Evolutionary conservation across 2,797 vertebrate genomes (phyloP).

Genomic region (Crax fasciolata): DNA sequence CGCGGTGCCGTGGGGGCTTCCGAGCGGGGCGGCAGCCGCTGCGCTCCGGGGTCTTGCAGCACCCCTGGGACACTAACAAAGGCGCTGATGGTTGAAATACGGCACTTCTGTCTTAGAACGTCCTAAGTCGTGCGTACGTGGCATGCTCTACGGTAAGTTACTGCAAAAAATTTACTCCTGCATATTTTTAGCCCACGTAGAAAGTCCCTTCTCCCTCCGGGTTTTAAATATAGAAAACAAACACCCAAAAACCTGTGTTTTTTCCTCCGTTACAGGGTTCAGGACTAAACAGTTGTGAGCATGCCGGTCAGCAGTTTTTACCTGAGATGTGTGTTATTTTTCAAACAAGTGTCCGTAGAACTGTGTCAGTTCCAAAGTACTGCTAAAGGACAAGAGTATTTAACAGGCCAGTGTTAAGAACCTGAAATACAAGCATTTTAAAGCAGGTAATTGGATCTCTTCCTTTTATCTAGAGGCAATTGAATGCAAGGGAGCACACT

Average conservation of each 20-base stretch:
- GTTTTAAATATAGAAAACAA: background rate
- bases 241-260: accelerated
- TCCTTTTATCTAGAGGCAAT: background rate
- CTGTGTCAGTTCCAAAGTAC: background rate
- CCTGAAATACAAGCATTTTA: background rate
- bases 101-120: too few relatives aligned
- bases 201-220: background rate
- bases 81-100: too few relatives aligned
- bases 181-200: accelerated
- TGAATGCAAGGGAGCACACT: background rate
- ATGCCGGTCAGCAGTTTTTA: background rate
- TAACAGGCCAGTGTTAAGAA: background rate
- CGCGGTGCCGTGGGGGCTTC: too few relatives aligned
- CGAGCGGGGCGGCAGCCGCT: background rate
- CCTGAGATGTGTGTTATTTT: background rate
- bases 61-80: background rate
- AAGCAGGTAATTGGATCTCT: background rate
- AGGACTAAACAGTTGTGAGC: background rate
- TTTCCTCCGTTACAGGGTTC: background rate
- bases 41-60: background rate
- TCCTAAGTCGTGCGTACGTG: accelerated
- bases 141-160: too few relatives aligned
- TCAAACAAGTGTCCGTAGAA: background rate
- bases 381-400: background rate
- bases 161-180: background rate